Conservation (phyloP, 2,113 vertebrate genomes). For the Neogobius melanostomus region DNA sequence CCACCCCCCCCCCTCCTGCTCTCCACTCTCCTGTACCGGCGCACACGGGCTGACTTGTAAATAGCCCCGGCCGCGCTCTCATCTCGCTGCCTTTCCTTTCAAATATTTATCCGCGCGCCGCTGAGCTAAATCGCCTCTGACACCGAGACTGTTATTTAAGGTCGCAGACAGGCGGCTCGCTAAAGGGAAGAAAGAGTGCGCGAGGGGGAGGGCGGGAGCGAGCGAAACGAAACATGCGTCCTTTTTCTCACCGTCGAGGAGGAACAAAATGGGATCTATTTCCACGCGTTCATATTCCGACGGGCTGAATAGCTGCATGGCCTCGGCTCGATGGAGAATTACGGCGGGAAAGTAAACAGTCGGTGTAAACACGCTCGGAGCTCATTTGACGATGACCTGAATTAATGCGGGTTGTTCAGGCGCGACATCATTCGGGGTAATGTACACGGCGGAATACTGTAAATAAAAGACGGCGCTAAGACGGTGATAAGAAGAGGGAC, state of each 20-base stretch:
- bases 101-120: slow-evolving; percentile 76
- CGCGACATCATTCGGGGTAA: slow-evolving; percentile 29
- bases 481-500: neutral
- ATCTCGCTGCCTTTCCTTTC: slow-evolving; percentile 76
- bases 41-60: slow-evolving; percentile 65
- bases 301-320: slow-evolving; percentile 59
- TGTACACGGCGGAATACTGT: slow-evolving; percentile 8
- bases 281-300: slow-evolving; percentile 76
- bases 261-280: slow-evolving; percentile 74
- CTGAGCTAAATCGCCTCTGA: slow-evolving; percentile 76
- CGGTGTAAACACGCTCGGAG: slow-evolving; percentile 42
- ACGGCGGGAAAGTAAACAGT: slow-evolving; percentile 17
- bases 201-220: neutral
- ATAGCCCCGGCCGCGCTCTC: slow-evolving; percentile 73
- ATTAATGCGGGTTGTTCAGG: slow-evolving; percentile 48
- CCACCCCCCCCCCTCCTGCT: neutral
- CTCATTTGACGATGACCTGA: slow-evolving; percentile 46
- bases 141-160: slow-evolving; percentile 80
- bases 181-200: slow-evolving; percentile 22
- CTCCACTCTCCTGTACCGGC: slow-evolving; percentile 56
- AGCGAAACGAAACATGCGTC: slow-evolving; percentile 33
- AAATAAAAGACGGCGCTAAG: neutral
- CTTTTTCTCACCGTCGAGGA: slow-evolving; percentile 21
- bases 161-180: slow-evolving; percentile 71
- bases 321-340: slow-evolving; percentile 51